These are phyloP conservation scores for Tipula confusa DNA, from an alignment of 2,888 invertebrate genomes.

Conservation along the genomic window DNA sequence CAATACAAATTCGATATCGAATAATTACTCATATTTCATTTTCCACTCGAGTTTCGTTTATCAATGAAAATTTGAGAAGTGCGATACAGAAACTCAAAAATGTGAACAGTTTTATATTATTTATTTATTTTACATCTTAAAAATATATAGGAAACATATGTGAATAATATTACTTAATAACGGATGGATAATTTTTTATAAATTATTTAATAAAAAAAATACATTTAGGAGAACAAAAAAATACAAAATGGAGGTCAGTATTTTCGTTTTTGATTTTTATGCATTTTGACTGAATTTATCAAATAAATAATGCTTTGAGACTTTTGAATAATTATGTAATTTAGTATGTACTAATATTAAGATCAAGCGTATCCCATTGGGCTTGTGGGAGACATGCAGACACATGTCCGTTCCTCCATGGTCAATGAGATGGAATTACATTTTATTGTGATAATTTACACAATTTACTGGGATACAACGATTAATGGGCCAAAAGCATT, in stretches of 20 bases:
- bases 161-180: not conserved
- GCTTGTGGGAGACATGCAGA: too few species aligned
- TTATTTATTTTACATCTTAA: not conserved
- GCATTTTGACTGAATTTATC: not conserved
- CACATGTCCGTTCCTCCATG: too few species aligned
- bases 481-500: too few species aligned
- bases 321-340: not conserved
- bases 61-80: not conserved
- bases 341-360: too few species aligned
- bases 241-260: conserved; percentile 20
- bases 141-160: not conserved
- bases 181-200: not conserved
- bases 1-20: not conserved
- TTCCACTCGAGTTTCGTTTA: not conserved
- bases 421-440: too few species aligned
- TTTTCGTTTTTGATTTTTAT: not conserved
- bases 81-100: not conserved
- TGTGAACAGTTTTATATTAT: not conserved
- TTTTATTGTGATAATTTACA: too few species aligned
- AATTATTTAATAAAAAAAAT: not conserved
- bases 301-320: not conserved
- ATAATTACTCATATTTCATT: not conserved
- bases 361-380: too few species aligned
- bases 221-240: not conserved
- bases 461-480: too few species aligned